These are phyloP conservation scores for Baronia brevicornis DNA, from an alignment of 2,888 invertebrate species.

Conservation along the genomic window DNA sequence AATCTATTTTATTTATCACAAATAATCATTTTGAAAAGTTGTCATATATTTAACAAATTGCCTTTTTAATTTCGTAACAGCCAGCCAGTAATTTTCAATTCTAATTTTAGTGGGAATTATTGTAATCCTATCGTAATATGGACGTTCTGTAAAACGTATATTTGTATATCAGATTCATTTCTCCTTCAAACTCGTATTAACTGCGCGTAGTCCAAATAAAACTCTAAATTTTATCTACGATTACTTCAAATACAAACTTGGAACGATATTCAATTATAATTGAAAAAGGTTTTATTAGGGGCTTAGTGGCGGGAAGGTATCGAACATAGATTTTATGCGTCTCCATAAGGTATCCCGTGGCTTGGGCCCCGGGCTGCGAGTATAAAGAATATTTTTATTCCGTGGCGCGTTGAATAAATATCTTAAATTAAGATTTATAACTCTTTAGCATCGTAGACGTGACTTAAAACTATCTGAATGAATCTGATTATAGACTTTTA, in stretches of 20 bases:
- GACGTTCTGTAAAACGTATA: too few relatives aligned
- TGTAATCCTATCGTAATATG: too few relatives aligned
- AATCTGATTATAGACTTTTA: constrained; percentile 18
- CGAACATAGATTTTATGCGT: constrained; percentile 25
- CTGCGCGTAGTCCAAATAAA: constrained; percentile 6
- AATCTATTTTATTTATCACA: too few relatives aligned
- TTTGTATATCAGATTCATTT: too few relatives aligned
- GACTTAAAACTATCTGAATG: constrained; percentile 15
- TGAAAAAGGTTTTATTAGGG: constrained; percentile 28
- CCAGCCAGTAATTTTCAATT: too few relatives aligned
- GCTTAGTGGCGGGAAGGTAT: constrained; percentile 24
- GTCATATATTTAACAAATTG: too few relatives aligned
- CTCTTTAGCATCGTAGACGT: constrained; percentile 18
- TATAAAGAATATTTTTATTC: constrained; percentile 14
- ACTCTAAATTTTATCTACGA: constrained; percentile 9
- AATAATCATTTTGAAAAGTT: too few relatives aligned
- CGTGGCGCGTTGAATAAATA: constrained; percentile 22
- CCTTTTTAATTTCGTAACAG: too few relatives aligned
- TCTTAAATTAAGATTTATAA: constrained; percentile 26
- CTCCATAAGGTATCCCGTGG: constrained; percentile 31
- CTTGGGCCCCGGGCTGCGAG: constrained; percentile 21
- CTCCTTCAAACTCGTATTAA: too few relatives aligned
- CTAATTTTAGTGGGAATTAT: too few relatives aligned
- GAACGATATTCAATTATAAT: constrained; percentile 31
- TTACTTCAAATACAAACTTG: constrained; percentile 13